Evolutionary conservation across 2,888 invertebrate genomes (phyloP).

Genomic region (Nymphalis c-album): DNA sequence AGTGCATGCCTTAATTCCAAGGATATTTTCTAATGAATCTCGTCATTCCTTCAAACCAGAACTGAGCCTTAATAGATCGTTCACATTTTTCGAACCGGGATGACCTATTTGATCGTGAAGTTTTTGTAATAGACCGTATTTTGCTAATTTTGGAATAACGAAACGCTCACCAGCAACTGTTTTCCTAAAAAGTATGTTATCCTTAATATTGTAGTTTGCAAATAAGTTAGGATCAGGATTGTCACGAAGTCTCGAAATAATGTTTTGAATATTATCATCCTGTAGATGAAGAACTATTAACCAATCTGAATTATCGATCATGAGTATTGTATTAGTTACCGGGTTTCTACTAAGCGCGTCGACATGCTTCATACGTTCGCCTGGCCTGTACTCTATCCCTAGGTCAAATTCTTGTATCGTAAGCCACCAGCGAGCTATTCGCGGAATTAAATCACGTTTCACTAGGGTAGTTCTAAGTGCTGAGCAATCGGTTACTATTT

Average conservation of each 20-base stretch:
- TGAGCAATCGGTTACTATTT: too few relatives aligned
- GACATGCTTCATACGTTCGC: too few relatives aligned
- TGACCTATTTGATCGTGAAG: slow-evolving; percentile 50
- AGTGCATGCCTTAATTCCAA: too few relatives aligned
- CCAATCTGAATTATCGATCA: too few relatives aligned
- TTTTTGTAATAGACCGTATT: slow-evolving; percentile 47
- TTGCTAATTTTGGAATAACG: too few relatives aligned
- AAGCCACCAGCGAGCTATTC: too few relatives aligned
- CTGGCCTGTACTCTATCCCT: too few relatives aligned
- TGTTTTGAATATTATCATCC: not conserved
- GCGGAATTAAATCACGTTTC: too few relatives aligned
- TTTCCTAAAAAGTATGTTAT: slow-evolving; percentile 23
- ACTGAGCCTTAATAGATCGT: slow-evolving; percentile 44
- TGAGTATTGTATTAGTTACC: too few relatives aligned
- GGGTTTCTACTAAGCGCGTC: too few relatives aligned
- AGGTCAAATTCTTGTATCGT: too few relatives aligned
- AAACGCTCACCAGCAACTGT: slow-evolving; percentile 37
- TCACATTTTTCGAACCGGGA: slow-evolving; percentile 41
- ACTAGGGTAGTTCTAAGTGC: too few relatives aligned
- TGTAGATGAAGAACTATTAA: not conserved
- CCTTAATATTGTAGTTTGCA: not conserved
- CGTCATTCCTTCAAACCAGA: slow-evolving; percentile 44
- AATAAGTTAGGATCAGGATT: not conserved
- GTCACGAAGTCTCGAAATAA: not conserved
- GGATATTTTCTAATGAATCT: slow-evolving; percentile 40